Conservation (phyloP, 2,888 invertebrate species). For the Polydrusus tereticollis region DNA sequence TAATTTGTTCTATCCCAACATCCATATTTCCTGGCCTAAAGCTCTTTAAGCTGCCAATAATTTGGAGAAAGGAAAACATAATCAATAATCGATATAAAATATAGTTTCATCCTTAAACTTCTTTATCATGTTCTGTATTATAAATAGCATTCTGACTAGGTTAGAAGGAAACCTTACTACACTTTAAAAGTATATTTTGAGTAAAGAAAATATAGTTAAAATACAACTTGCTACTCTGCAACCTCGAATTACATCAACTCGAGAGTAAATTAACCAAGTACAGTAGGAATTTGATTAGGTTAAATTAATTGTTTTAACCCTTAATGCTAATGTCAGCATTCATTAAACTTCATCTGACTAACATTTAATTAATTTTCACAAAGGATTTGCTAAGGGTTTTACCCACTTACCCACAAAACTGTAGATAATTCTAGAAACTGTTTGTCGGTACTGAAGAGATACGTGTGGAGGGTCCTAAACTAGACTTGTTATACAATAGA, state of each 20-base stretch:
- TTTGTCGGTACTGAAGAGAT: slow-evolving; percentile 25
- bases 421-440: slow-evolving; percentile 30
- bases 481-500: slow-evolving; percentile 4
- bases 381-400: slow-evolving; percentile 34
- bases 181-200: no score
- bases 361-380: slow-evolving; percentile 37
- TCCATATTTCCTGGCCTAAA: no score
- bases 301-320: slow-evolving; percentile 33
- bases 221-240: not conserved
- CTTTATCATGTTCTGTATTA: no score
- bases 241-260: not conserved
- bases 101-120: no score
- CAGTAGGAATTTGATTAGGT: slow-evolving; percentile 28
- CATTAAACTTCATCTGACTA: slow-evolving; percentile 28
- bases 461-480: slow-evolving; percentile 21
- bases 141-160: no score
- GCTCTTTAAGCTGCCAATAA: no score
- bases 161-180: no score
- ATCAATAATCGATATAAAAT: no score
- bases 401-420: slow-evolving; percentile 29
- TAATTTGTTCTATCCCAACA: no score
- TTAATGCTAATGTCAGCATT: slow-evolving; percentile 28
- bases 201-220: not conserved
- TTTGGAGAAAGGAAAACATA: no score
- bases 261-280: slow-evolving; percentile 5